Percentiles rank a stretch among this genome's conserved stretches.
These are phyloP conservation scores for Drosophila lacteicornis DNA, from an alignment of 1,140 invertebrate genomes.

Conservation along the genomic window DNA sequence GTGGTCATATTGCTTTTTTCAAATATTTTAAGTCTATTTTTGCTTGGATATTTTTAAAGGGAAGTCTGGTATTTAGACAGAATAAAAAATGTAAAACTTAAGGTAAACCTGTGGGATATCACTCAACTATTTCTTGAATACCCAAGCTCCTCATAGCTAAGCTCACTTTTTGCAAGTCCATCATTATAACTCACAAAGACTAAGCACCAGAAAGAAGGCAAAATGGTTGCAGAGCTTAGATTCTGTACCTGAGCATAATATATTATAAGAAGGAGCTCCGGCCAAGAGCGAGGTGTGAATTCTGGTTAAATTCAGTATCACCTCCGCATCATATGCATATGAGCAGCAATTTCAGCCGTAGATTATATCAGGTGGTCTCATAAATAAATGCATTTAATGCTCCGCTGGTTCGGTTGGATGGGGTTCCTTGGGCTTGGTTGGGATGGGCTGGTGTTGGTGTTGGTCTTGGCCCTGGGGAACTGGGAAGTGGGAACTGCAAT, in stretches of 20 bases:
- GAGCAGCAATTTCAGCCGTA: constrained; percentile 60
- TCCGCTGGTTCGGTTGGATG: constrained; percentile 34
- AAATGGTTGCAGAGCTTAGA: constrained; percentile 16
- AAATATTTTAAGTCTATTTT: neutral
- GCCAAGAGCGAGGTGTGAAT: constrained; percentile 66
- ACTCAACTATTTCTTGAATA: neutral
- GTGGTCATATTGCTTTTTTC: constrained; percentile 10
- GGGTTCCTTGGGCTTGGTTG: constrained; percentile 16
- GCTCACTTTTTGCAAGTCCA: neutral
- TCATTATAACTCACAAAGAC: neutral
- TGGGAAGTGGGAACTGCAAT: constrained; percentile 38
- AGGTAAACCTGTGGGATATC: too few species aligned
- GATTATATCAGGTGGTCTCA: constrained; percentile 68
- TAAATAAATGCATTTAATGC: constrained; percentile 82
- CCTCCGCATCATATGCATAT: constrained; percentile 67
- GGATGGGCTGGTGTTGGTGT: constrained; percentile 18
- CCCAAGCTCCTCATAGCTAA: neutral
- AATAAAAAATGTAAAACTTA: too few species aligned
- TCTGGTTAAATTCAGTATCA: constrained; percentile 78
- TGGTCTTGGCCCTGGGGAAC: constrained; percentile 36
- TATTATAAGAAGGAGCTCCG: constrained; percentile 21
- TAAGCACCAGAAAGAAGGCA: neutral
- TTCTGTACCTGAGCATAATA: constrained; percentile 36
- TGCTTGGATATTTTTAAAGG: neutral
- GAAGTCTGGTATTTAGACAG: neutral